phyloP scores from a whole-genome alignment of 1,140 invertebrate species.

The Atta cephalotes region DNA sequence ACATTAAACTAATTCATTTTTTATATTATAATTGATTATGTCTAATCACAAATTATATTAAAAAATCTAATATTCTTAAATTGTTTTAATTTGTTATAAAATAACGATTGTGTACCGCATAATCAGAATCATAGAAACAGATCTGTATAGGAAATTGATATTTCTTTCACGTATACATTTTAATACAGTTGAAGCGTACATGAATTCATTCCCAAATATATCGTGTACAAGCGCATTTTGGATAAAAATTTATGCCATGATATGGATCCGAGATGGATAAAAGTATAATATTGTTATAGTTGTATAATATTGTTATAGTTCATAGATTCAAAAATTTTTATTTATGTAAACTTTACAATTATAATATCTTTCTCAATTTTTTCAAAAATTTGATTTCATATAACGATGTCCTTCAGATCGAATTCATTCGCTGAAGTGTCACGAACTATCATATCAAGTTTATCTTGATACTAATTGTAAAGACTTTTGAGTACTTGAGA shows the following conservation, averaged over 20 bases:
- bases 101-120: neutral
- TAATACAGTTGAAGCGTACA: neutral
- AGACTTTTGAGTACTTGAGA: neutral
- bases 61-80: neutral
- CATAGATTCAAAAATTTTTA: neutral
- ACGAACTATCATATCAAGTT: slow-evolving; percentile 11
- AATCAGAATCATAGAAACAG: too few species aligned
- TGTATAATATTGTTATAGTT: neutral
- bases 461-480: slow-evolving; percentile 17
- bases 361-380: neutral
- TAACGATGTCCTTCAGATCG: neutral
- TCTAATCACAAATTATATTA: slow-evolving; percentile 21
- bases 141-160: too few species aligned
- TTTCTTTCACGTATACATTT: neutral
- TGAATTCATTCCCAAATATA: neutral
- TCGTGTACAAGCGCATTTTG: neutral
- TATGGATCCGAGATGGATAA: neutral
- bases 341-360: slow-evolving; percentile 1
- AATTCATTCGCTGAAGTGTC: slow-evolving; percentile 8
- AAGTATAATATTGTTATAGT: neutral
- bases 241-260: neutral
- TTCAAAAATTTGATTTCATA: neutral
- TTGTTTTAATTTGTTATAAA: neutral
- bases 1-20: neutral
- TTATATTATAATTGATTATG: neutral